A percentile compares a stretch with the other conserved stretches of the same genome.
These are phyloP conservation scores for Eriosoma lanigerum DNA, from an alignment of 1,140 invertebrate genomes.

Conservation along the genomic window DNA sequence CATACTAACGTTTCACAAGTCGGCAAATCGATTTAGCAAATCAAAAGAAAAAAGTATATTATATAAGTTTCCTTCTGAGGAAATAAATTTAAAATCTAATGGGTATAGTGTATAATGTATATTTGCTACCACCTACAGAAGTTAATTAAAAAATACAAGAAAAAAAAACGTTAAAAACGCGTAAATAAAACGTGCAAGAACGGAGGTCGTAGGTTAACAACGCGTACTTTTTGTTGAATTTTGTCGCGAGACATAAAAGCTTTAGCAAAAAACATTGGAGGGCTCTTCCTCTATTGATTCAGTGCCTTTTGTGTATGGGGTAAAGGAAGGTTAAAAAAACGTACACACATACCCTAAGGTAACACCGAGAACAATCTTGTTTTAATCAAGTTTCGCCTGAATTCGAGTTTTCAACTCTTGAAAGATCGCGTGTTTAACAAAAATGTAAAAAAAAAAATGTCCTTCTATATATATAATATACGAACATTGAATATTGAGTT, in stretches of 20 bases:
- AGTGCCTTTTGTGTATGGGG: slow-evolving; percentile 16
- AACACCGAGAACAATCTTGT: slow-evolving; percentile 18
- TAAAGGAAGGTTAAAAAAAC: neutral
- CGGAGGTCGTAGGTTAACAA: neutral
- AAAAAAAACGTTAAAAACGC: neutral
- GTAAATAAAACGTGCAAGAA: slow-evolving; percentile 7
- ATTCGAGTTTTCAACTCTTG: slow-evolving; percentile 2
- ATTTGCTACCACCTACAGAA: neutral
- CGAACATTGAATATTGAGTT: too few relatives aligned
- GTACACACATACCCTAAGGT: neutral
- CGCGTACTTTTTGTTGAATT: slow-evolving; percentile 32
- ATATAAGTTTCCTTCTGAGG: neutral
- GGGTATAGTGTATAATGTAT: neutral
- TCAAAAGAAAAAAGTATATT: neutral
- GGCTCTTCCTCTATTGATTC: slow-evolving; percentile 30
- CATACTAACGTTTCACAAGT: too few relatives aligned
- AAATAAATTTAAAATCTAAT: slow-evolving; percentile 2
- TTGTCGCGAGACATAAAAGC: slow-evolving; percentile 41
- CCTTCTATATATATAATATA: neutral
- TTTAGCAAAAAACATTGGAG: slow-evolving; percentile 20
- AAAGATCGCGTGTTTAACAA: neutral
- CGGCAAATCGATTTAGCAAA: neutral
- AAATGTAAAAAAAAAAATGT: neutral
- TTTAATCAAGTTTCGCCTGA: slow-evolving; percentile 34
- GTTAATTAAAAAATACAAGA: slow-evolving; percentile 19